These are phyloP conservation scores for Sepioteuthis lessoniana DNA, from an alignment of 2,888 invertebrate species.

Conservation along the genomic window DNA sequence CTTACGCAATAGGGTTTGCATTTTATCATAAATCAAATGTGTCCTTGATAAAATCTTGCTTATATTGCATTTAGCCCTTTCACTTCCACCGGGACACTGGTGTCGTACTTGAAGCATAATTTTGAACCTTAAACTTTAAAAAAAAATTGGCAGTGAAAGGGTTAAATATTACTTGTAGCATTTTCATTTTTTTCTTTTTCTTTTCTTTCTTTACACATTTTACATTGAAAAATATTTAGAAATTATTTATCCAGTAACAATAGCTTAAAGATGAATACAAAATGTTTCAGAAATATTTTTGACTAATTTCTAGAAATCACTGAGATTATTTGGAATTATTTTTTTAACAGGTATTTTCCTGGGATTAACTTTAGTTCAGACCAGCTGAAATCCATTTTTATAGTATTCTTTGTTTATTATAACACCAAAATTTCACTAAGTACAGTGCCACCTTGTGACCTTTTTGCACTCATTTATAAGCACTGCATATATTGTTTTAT, in stretches of 20 bases:
- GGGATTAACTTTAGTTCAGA: not conserved
- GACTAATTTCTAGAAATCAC: not conserved
- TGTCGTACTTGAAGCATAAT: too few relatives aligned
- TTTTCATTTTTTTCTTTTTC: too few relatives aligned
- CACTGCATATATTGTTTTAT: not conserved
- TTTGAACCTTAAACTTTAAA: too few relatives aligned
- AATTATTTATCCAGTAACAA: not conserved
- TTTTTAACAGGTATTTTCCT: not conserved
- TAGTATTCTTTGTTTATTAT: not conserved
- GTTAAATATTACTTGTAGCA: too few relatives aligned
- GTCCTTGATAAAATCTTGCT: too few relatives aligned
- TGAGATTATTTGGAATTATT: not conserved
- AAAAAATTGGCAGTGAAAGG: too few relatives aligned
- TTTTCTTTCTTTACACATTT: not conserved
- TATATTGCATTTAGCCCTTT: too few relatives aligned
- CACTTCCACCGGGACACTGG: too few relatives aligned
- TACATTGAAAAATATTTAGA: not conserved
- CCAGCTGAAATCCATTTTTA: not conserved
- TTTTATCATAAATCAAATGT: too few relatives aligned
- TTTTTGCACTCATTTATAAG: not conserved
- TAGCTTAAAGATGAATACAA: too few relatives aligned
- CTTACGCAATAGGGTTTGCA: too few relatives aligned
- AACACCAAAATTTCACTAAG: not conserved
- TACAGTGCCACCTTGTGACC: slow-evolving; percentile 33
- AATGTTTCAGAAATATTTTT: too few relatives aligned